phyloP scores from a whole-genome alignment of 1,140 invertebrate species.

The Lepidurus apus region DNA sequence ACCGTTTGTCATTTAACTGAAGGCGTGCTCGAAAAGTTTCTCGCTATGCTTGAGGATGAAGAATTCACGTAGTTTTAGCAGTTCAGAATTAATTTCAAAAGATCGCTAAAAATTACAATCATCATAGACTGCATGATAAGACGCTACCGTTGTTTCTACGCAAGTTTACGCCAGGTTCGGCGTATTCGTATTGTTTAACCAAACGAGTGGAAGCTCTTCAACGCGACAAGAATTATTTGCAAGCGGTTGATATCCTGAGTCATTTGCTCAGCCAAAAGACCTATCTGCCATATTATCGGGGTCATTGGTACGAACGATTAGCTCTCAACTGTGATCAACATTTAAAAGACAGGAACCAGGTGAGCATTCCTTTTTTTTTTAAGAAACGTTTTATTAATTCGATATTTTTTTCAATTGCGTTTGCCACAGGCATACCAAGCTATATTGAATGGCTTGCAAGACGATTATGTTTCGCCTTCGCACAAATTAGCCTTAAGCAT shows the following conservation, averaged over 20 bases:
- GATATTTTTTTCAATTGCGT: conserved; percentile 27
- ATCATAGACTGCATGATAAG: conserved; percentile 41
- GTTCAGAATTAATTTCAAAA: not conserved
- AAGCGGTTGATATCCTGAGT: conserved; percentile 47
- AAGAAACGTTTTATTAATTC: conserved; percentile 23
- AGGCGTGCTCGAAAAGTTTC: conserved; percentile 36
- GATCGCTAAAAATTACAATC: not conserved
- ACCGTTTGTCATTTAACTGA: conserved; percentile 39
- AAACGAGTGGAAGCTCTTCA: conserved; percentile 50
- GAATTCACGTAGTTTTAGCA: conserved; percentile 7
- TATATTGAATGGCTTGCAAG: conserved; percentile 44
- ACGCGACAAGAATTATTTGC: conserved; percentile 45
- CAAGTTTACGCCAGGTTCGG: conserved; percentile 47
- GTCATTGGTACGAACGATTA: conserved; percentile 52
- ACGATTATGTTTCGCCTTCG: conserved; percentile 44
- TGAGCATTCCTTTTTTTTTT: conserved; percentile 32
- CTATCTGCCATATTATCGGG: conserved; percentile 47
- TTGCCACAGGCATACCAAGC: conserved; percentile 43
- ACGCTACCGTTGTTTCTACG: conserved; percentile 48
- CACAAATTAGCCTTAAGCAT: conserved; percentile 47
- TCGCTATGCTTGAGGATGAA: conserved; percentile 30
- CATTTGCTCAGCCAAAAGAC: conserved; percentile 47
- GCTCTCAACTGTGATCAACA: conserved; percentile 51
- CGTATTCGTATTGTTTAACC: conserved; percentile 46
- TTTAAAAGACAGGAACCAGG: conserved; percentile 48